Evolutionary conservation across 2,797 vertebrate species (phyloP), one percentile per base, ranked within the genome.

Genomic region (Coranthus polyacanthus): DNA sequence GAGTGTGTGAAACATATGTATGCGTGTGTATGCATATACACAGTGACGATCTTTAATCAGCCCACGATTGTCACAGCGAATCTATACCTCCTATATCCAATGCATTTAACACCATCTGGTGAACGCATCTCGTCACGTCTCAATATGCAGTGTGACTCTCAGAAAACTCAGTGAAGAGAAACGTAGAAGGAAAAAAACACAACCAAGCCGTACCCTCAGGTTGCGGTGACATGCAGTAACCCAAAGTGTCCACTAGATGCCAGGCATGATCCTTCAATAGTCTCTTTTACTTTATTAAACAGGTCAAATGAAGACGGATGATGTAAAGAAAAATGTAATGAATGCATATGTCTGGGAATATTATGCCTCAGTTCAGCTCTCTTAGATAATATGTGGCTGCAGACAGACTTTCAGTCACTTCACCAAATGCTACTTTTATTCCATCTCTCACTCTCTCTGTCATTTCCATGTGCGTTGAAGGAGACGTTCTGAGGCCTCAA

Each of bases 221-320:
- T 32, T 0, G 1, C 1, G 36, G n/a, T n/a, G 17, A 10, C 16
- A 0, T 80, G 88, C 32, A 80, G 67, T 12, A 52, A 26, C 73
- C 2, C 10, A 0, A 11, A 1, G 0, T 0, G 0, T 41, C 89
- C 92, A 91, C 84, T 84, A 90, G 92, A 90, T 91, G 91, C 53
- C 88, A 88, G 61, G 64, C 72, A 82, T 51, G 68, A 15, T 53
- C 78, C 69, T 77, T 42, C 0, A 22, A 82, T 74, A 16, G 1
- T 50, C 12, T 24, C 6, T 11, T 11, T 12, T 2, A 5, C 0
- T 5, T 8, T 8, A 1, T 11, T 4, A 32, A 38, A 7, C 8
- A 62, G 49, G 12, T 1, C 12, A 16, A 55, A 12, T 37, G 15
- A 18, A 52, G 24, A 29, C 37, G 2, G 12, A 49, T 7, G 52